Percentiles rank a stretch among this genome's conserved stretches.
phyloP scores from a whole-genome alignment of 1,140 invertebrate species.

The Samia ricini region DNA sequence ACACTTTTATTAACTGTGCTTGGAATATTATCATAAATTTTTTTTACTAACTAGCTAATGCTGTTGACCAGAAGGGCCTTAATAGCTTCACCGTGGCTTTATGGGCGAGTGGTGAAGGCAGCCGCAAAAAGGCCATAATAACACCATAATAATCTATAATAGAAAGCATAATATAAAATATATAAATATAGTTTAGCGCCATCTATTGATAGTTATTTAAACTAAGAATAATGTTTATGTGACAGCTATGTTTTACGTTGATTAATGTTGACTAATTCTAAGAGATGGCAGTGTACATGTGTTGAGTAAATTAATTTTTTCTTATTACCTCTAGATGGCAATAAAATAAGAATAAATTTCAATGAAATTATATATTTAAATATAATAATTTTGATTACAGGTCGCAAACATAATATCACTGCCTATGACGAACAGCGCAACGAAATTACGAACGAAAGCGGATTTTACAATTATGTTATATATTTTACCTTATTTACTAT shows the following conservation, averaged over 20 bases:
- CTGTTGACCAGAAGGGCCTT: no score
- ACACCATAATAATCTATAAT: not conserved
- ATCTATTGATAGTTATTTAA: not conserved
- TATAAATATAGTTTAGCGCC: not conserved
- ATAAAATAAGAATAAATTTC: slow-evolving; percentile 8
- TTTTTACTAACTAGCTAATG: no score
- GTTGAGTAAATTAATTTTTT: not conserved
- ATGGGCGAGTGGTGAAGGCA: no score
- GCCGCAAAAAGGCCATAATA: not conserved
- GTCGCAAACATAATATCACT: slow-evolving; percentile 47
- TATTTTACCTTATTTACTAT: slow-evolving; percentile 3
- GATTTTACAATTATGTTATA: not conserved
- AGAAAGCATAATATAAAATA: not conserved
- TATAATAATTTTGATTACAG: slow-evolving; percentile 39
- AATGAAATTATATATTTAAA: not conserved
- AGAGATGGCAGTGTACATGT: not conserved
- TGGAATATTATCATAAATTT: no score
- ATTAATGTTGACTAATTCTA: not conserved
- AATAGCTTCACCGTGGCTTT: no score
- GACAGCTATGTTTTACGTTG: not conserved
- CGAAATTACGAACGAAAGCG: not conserved
- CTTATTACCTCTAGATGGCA: not conserved
- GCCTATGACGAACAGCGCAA: slow-evolving; percentile 29
- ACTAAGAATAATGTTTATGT: not conserved
- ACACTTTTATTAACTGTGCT: no score